phyloP scores from a whole-genome alignment of 1,140 invertebrate species.

The Atta colombica region DNA sequence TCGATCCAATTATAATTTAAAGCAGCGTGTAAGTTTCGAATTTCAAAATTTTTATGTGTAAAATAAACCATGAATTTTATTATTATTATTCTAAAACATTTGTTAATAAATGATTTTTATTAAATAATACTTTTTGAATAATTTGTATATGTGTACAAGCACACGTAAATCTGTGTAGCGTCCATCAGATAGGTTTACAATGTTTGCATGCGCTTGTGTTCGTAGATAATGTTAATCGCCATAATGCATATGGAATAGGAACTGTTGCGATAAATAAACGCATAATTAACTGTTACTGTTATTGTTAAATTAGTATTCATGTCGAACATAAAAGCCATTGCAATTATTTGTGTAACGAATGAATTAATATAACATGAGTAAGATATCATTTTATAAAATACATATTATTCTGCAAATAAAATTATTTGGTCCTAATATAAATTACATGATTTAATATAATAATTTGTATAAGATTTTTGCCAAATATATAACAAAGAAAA shows the following conservation, averaged over 20 bases:
- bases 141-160: neutral
- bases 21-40: neutral
- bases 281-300: constrained; percentile 7
- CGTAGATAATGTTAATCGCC: constrained; percentile 30
- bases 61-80: neutral
- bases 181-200: neutral
- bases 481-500: neutral
- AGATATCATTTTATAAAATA: constrained; percentile 17
- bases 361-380: constrained; percentile 5
- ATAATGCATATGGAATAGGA: constrained; percentile 4
- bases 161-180: neutral
- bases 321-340: neutral
- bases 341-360: constrained; percentile 2
- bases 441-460: neutral
- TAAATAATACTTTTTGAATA: neutral
- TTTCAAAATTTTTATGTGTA: constrained; percentile 30
- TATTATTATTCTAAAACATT: neutral
- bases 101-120: neutral
- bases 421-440: neutral
- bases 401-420: neutral
- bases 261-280: neutral
- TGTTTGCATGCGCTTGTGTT: neutral
- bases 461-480: neutral
- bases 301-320: constrained; percentile 25
- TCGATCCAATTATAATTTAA: constrained; percentile 48